Evolutionary conservation across 2,113 vertebrate species (phyloP), one percentile per base, ranked within the genome.

Genomic region (Misgurnus mizolepis): DNA sequence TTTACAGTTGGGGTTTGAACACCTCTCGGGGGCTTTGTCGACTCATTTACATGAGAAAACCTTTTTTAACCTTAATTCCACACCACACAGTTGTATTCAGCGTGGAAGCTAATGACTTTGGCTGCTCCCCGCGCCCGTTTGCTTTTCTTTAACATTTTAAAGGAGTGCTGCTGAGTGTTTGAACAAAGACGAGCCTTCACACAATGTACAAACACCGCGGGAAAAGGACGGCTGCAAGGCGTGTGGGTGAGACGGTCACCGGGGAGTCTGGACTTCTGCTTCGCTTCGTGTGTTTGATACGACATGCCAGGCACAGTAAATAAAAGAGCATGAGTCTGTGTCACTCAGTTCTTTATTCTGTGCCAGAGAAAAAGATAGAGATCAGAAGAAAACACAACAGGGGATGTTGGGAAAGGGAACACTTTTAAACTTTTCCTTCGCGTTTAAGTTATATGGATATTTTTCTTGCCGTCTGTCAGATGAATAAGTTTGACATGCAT

Each of bases 221-320:
- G 50, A 55, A 80, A 64, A 4, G 82, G 67, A 79, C 73, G 53
- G 66, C 64, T 58, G 82, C 79, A 14, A 76, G 80, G 77, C 82
- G 49, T 67, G 15, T 64, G 76, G 76, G 47, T 79, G 76, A 82
- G 84, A 67, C 65, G 11, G 71, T 67, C 55, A 66, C 67, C 7
- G 39, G 45, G 81, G 81, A 82, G 43, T 40, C 45, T 18, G 34
- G 69, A 75, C 71, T 76, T 41, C 45, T 72, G 76, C n/a, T 61
- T n/a, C 12, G 17, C 5, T 12, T 15, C 72, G 11, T 5, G 12
- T 49, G 43, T 18, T 18, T 53, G 64, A 72, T 40, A 55, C 40
- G 45, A 73, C 43, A 78, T 6, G 39, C 49, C 34, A 47, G 60
- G 17, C 39, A 62, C 18, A 70, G 18, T 58, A 73, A 56, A 17